A percentile compares a stretch with the other conserved stretches of the same genome.
phyloP scores from a whole-genome alignment of 2,797 vertebrate species.

The Rhinogobio ventralis region DNA sequence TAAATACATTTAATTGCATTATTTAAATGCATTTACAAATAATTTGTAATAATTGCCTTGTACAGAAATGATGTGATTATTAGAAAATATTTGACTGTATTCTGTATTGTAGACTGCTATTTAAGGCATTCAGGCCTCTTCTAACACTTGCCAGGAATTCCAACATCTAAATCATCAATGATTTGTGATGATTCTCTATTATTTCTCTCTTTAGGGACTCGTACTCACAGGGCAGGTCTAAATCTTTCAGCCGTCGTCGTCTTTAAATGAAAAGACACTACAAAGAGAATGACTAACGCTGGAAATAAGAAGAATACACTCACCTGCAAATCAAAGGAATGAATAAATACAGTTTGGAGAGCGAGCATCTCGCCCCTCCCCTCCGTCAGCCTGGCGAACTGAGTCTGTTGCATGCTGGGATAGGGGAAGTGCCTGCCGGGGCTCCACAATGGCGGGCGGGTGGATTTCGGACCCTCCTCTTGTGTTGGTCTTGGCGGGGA shows the following conservation, averaged over 20 bases:
- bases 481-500: slow-evolving; percentile 82
- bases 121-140: not conserved
- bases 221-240: slow-evolving; percentile 22
- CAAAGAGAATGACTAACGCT: slow-evolving; percentile 43
- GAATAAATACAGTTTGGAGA: slow-evolving; percentile 42
- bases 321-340: slow-evolving; percentile 54
- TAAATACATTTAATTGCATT: not conserved
- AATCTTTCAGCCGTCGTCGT: slow-evolving; percentile 18
- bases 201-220: slow-evolving; percentile 25
- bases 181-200: slow-evolving; percentile 33
- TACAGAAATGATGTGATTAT: not conserved
- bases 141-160: not conserved
- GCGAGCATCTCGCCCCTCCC: slow-evolving; percentile 68
- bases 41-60: not conserved
- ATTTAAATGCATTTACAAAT: not conserved
- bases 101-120: not conserved
- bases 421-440: slow-evolving; percentile 84
- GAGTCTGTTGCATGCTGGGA: slow-evolving; percentile 77
- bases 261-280: slow-evolving; percentile 43
- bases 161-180: slow-evolving; percentile 43
- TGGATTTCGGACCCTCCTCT: slow-evolving; percentile 82
- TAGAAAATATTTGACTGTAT: not conserved
- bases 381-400: slow-evolving; percentile 76
- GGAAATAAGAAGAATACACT: slow-evolving; percentile 39
- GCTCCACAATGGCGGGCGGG: slow-evolving; percentile 84